Conservation (phyloP, 30 jellyfish, hydroid and myxozoan species). For the Aurelia coerulea region DNA sequence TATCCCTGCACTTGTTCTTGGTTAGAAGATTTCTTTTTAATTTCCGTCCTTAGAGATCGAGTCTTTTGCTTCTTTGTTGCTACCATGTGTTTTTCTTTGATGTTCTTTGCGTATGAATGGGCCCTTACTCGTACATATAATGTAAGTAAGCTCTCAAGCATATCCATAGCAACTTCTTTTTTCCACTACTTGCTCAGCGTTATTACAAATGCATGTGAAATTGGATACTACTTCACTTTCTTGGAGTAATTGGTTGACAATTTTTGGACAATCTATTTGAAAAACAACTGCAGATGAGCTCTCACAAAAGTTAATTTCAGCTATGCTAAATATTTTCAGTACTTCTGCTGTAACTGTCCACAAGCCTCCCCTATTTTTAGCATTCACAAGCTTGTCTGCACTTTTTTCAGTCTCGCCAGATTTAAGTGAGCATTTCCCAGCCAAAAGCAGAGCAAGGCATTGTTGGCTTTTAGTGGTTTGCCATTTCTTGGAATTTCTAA, state of each 20-base stretch:
- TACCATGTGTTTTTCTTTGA: slow-evolving; percentile 25
- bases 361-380: no score
- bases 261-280: slow-evolving; percentile 19
- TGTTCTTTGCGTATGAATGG: slow-evolving; percentile 19
- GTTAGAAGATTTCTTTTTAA: slow-evolving; percentile 9
- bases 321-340: no score
- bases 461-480: slow-evolving; percentile 50
- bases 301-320: no score
- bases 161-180: slow-evolving; percentile 27
- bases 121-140: slow-evolving; percentile 29
- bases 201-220: slow-evolving; percentile 29
- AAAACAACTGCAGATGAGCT: no score
- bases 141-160: slow-evolving; percentile 51
- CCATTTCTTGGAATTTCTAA: slow-evolving; percentile 37
- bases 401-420: no score
- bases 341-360: no score
- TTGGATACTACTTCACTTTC: slow-evolving; percentile 32
- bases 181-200: slow-evolving; percentile 6
- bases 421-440: no score
- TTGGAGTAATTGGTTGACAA: slow-evolving; percentile 40
- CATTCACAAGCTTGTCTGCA: no score
- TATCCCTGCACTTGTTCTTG: slow-evolving; percentile 13
- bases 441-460: no score
- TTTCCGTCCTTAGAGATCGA: slow-evolving; percentile 27
- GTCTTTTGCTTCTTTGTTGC: slow-evolving; percentile 33